Evolutionary conservation across 2,888 invertebrate genomes (phyloP).

Genomic region (Aphodius granarius): DNA sequence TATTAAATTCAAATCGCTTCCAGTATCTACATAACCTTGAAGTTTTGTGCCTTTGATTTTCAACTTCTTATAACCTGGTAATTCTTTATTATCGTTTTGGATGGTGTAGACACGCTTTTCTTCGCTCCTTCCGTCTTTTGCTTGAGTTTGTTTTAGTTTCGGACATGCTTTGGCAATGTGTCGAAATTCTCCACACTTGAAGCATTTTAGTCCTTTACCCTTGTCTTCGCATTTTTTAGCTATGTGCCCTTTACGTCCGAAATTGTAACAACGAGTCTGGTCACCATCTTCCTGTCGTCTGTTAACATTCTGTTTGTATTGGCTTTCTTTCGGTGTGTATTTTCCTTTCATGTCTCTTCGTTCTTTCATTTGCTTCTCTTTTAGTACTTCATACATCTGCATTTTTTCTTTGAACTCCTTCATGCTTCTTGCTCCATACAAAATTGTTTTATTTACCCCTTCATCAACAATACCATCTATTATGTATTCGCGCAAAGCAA

Average conservation of each 20-base stretch:
- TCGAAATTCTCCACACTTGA: constrained; percentile 25
- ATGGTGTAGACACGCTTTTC: background rate
- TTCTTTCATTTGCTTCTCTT: constrained; percentile 13
- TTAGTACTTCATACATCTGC: constrained; percentile 31
- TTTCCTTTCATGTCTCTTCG: constrained; percentile 5
- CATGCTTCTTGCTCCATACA: constrained; percentile 34
- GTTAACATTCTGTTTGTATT: background rate
- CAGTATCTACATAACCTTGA: constrained; percentile 24
- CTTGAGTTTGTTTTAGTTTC: constrained; percentile 22
- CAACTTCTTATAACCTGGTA: constrained; percentile 13
- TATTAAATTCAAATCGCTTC: constrained; percentile 21
- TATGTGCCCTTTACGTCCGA: constrained; percentile 22
- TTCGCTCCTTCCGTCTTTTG: background rate
- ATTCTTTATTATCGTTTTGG: background rate
- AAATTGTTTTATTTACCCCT: constrained; percentile 31
- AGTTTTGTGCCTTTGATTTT: background rate
- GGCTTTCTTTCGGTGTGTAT: background rate
- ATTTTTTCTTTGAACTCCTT: constrained; percentile 32
- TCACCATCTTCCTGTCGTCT: background rate
- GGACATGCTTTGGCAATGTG: constrained; percentile 26
- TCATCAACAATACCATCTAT: constrained; percentile 46
- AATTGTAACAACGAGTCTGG: constrained; percentile 30
- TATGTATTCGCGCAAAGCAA: constrained; percentile 46
- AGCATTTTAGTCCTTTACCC: constrained; percentile 31
- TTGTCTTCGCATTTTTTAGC: constrained; percentile 22